Evolutionary conservation across 2,888 invertebrate species (phyloP).

Genomic region (Ichneumoninae sp.): DNA sequence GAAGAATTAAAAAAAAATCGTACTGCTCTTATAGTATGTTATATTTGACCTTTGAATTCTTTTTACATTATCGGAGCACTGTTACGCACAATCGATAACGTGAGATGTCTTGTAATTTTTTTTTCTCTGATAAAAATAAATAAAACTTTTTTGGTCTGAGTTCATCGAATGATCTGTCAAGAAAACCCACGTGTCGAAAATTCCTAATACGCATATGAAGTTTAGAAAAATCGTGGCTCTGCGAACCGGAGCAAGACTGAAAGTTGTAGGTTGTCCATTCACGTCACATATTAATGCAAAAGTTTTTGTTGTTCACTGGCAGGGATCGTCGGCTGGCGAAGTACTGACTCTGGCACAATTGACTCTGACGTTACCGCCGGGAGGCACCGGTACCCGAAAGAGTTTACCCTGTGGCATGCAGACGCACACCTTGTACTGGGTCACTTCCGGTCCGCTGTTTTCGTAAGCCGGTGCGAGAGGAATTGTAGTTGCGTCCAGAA

Average conservation of each 20-base stretch:
- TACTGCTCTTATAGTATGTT: too few relatives aligned
- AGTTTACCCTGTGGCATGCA: slow-evolving; percentile 95
- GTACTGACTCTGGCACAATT: slow-evolving; percentile 88
- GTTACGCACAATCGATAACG: too few relatives aligned
- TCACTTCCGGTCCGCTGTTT: slow-evolving; percentile 78
- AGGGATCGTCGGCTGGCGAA: slow-evolving; percentile 88
- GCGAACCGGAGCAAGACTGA: neutral
- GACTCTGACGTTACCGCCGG: slow-evolving; percentile 84
- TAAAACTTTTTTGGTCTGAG: neutral
- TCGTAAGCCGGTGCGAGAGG: slow-evolving; percentile 87
- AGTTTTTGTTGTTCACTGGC: slow-evolving; percentile 82
- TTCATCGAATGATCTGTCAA: neutral
- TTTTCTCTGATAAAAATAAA: too few relatives aligned
- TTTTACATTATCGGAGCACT: too few relatives aligned
- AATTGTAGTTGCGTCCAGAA: slow-evolving; percentile 89
- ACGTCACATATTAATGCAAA: neutral
- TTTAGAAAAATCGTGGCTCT: neutral
- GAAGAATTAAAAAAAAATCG: too few relatives aligned
- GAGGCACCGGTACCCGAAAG: slow-evolving; percentile 90
- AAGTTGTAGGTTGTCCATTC: neutral
- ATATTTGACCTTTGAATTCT: too few relatives aligned
- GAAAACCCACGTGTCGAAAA: neutral
- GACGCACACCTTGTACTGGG: slow-evolving; percentile 94
- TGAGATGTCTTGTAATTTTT: too few relatives aligned
- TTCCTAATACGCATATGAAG: neutral